phyloP scores from a whole-genome alignment of 2,888 invertebrate species.

The Perdita meconis region DNA sequence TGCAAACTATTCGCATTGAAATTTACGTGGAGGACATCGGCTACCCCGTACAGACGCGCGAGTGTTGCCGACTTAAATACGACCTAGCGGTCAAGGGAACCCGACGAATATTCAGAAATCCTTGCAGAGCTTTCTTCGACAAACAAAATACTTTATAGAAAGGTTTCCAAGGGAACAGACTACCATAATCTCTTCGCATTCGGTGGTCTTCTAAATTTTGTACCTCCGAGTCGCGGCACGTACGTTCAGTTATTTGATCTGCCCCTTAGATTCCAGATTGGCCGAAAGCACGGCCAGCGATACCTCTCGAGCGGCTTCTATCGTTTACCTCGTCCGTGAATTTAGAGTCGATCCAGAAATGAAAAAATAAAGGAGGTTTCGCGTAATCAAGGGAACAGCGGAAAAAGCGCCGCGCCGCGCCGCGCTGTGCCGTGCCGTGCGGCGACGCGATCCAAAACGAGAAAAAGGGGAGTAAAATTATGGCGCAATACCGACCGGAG shows the following conservation, averaged over 20 bases:
- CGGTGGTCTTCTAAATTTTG: constrained; percentile 67
- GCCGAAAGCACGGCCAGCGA: constrained; percentile 58
- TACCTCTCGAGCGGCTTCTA: constrained; percentile 48
- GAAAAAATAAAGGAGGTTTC: constrained; percentile 3
- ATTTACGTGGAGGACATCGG: constrained; percentile 29
- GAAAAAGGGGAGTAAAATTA: constrained; percentile 26
- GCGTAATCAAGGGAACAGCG: constrained; percentile 10
- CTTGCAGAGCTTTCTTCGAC: neutral
- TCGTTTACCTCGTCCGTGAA: constrained; percentile 39
- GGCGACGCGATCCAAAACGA: neutral
- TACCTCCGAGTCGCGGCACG: constrained; percentile 69
- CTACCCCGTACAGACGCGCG: neutral
- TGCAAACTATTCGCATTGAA: constrained; percentile 48
- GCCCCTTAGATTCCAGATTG: constrained; percentile 62
- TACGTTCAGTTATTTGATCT: constrained; percentile 69
- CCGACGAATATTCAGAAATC: neutral
- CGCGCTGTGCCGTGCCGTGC: no score
- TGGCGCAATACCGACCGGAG: constrained; percentile 22
- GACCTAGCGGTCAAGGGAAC: neutral
- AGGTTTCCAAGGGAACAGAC: constrained; percentile 36
- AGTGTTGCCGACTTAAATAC: constrained; percentile 42
- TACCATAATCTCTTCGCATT: constrained; percentile 50
- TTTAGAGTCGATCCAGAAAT: constrained; percentile 16
- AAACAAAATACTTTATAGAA: constrained; percentile 54
- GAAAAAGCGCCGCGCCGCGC: neutral